These are phyloP conservation scores for Drosophila ohnishii DNA, from an alignment of 1,140 invertebrate species.

Conservation along the genomic window DNA sequence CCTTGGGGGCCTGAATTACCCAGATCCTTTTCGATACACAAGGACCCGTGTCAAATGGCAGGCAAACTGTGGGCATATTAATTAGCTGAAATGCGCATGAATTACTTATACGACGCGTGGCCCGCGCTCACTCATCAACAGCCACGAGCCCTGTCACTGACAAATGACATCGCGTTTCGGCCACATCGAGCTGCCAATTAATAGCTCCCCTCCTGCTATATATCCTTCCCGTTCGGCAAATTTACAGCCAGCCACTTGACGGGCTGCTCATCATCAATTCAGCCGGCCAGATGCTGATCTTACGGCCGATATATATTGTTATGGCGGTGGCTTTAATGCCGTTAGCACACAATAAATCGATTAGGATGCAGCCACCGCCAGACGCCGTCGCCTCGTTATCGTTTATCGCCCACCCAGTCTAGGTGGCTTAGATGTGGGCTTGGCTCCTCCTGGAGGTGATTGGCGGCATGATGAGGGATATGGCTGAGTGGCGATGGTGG, in stretches of 20 bases:
- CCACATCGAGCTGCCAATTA: conserved; percentile 59
- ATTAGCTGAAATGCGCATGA: conserved; percentile 59
- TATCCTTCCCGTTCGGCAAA: conserved; percentile 5
- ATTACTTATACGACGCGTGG: conserved; percentile 60
- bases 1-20: not conserved
- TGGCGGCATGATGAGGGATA: not conserved
- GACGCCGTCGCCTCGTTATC: conserved; percentile 54
- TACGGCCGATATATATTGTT: conserved; percentile 47
- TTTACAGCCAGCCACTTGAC: conserved; percentile 50
- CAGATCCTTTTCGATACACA: not conserved
- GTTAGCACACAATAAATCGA: conserved; percentile 68
- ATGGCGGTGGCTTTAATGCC: conserved; percentile 40
- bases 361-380: conserved; percentile 52
- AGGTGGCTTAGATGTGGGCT: conserved; percentile 43
- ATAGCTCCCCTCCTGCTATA: conserved; percentile 11
- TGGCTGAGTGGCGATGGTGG: not conserved
- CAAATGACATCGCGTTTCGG: conserved; percentile 50
- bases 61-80: conserved; percentile 50
- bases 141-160: conserved; percentile 11
- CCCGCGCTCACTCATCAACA: conserved; percentile 17
- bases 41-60: not conserved
- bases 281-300: conserved; percentile 32
- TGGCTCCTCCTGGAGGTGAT: conserved; percentile 5
- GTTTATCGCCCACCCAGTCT: conserved; percentile 10
- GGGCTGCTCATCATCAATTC: conserved; percentile 39